Evolutionary conservation across 2,113 vertebrate genomes (phyloP).

Genomic region (Gavia stellata): DNA sequence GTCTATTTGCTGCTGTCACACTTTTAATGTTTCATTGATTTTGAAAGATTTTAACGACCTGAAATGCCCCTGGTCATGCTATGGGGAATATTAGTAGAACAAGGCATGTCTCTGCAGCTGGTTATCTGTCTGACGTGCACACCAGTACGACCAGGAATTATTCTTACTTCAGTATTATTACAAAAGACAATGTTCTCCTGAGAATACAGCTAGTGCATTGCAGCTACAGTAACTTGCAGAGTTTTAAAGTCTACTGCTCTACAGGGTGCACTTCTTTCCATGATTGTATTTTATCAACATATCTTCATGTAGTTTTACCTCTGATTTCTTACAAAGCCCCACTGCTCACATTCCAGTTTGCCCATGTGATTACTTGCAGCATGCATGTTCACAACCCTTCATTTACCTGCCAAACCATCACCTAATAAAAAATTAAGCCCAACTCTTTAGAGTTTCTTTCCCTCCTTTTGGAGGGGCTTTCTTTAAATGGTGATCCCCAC

Average conservation of each 20-base stretch:
- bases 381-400: neutral
- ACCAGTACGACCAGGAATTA: neutral
- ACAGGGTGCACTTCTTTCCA: neutral
- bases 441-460: neutral
- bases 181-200: neutral
- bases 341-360: neutral
- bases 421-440: neutral
- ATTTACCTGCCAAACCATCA: neutral
- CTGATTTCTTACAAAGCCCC: neutral
- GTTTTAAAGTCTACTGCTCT: neutral
- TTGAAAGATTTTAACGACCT: slow-evolving; percentile 14
- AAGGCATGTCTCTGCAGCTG: neutral
- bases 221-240: neutral
- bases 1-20: neutral
- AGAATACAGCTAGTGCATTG: neutral
- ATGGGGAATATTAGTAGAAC: neutral
- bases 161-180: neutral
- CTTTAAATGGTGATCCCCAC: neutral
- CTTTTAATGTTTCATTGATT: neutral
- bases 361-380: neutral
- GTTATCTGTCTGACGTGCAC: neutral
- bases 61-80: neutral
- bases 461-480: neutral
- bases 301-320: neutral
- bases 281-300: neutral